These are phyloP conservation scores for Cerastis leucographa DNA, from an alignment of 2,888 invertebrate genomes.

Conservation along the genomic window DNA sequence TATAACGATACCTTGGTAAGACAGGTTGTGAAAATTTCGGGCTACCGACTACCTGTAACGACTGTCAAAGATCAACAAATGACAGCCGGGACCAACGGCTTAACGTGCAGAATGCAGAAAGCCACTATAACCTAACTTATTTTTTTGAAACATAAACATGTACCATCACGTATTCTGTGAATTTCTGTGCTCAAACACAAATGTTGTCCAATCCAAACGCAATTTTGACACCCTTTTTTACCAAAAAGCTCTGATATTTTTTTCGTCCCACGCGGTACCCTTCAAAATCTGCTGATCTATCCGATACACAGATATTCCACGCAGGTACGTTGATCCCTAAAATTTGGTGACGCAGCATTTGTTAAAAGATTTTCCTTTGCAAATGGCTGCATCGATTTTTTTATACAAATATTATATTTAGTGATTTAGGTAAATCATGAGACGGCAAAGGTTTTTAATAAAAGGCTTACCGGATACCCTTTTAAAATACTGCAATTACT, in stretches of 20 bases:
- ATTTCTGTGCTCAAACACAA: neutral
- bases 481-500: slow-evolving; percentile 6
- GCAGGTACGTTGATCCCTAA: slow-evolving; percentile 34
- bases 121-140: neutral
- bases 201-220: neutral
- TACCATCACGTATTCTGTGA: too few relatives aligned
- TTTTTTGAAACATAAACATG: neutral
- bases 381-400: slow-evolving; percentile 2
- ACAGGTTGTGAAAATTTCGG: too few relatives aligned
- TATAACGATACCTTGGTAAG: too few relatives aligned
- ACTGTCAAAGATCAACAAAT: too few relatives aligned
- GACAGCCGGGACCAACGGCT: too few relatives aligned
- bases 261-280: neutral
- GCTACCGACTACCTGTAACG: too few relatives aligned
- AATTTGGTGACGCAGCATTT: slow-evolving; percentile 44
- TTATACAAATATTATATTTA: slow-evolving; percentile 24
- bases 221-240: neutral
- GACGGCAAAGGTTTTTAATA: neutral
- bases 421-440: neutral
- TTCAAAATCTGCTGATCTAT: slow-evolving; percentile 32
- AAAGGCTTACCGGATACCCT: neutral
- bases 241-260: neutral
- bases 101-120: too few relatives aligned
- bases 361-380: slow-evolving; percentile 7
- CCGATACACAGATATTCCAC: slow-evolving; percentile 25